These are phyloP conservation scores for Ctenosaura bakeri DNA, from an alignment of 2,797 vertebrate species.

Conservation along the genomic window DNA sequence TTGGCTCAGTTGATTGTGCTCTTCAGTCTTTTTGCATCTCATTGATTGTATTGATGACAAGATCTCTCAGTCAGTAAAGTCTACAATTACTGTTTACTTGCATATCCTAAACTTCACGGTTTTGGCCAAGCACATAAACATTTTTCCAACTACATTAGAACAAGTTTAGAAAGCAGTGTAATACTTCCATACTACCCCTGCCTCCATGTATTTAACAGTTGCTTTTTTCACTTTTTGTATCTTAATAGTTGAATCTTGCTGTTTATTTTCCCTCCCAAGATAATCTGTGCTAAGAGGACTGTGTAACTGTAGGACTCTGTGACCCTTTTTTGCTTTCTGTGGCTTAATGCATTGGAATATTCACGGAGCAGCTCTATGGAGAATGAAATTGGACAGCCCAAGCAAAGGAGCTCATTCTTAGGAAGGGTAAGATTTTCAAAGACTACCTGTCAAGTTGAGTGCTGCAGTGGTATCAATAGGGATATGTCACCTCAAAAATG, in stretches of 20 bases:
- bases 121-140: constrained; percentile 67
- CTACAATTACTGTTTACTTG: constrained; percentile 66
- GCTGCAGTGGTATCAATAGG: no score
- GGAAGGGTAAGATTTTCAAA: background rate
- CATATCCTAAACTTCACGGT: constrained; percentile 66
- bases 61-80: constrained; percentile 82
- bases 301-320: background rate
- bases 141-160: constrained; percentile 66
- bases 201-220: background rate
- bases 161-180: constrained; percentile 66
- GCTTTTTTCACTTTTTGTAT: background rate
- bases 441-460: no score
- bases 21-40: constrained; percentile 82
- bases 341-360: background rate
- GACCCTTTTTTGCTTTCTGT: background rate
- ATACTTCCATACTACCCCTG: constrained; percentile 22
- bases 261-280: background rate
- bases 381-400: background rate
- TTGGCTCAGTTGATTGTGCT: constrained; percentile 86
- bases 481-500: no score
- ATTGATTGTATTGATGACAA: constrained; percentile 87
- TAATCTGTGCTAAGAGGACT: background rate
- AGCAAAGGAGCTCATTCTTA: background rate
- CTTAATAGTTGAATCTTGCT: background rate
- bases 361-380: background rate